Conservation (phyloP, 2,797 vertebrate genomes). For the Pteronotus mesoamericanus region DNA sequence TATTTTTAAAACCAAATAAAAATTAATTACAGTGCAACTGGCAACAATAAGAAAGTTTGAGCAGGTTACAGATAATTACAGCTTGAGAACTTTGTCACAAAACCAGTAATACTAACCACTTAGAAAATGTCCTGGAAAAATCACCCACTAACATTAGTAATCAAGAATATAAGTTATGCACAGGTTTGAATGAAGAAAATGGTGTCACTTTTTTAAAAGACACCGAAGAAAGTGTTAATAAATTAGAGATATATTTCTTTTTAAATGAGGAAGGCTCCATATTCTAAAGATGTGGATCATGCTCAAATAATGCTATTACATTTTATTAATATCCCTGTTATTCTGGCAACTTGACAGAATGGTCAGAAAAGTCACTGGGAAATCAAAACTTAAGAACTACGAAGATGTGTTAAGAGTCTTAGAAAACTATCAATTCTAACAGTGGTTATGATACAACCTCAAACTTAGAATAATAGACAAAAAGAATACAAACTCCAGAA, state of each 20-base stretch:
- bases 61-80: background rate
- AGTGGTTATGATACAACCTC: background rate
- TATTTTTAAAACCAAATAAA: constrained; percentile 5
- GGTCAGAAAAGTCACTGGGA: background rate
- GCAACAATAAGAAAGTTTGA: background rate
- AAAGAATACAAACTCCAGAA: constrained; percentile 9
- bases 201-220: background rate
- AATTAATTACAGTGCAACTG: background rate
- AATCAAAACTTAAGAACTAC: background rate
- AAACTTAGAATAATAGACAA: background rate
- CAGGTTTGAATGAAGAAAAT: background rate
- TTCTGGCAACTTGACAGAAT: background rate
- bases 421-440: background rate
- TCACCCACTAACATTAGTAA: background rate
- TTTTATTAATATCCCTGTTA: background rate
- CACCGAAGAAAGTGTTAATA: background rate
- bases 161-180: background rate
- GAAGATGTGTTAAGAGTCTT: background rate
- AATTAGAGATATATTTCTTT: background rate
- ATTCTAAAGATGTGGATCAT: background rate
- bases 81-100: background rate
- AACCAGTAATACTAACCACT: background rate
- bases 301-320: background rate
- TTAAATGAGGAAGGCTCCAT: background rate
- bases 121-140: background rate